Conservation (phyloP, 2,888 invertebrate species). For the Chrysina gloriosa region DNA sequence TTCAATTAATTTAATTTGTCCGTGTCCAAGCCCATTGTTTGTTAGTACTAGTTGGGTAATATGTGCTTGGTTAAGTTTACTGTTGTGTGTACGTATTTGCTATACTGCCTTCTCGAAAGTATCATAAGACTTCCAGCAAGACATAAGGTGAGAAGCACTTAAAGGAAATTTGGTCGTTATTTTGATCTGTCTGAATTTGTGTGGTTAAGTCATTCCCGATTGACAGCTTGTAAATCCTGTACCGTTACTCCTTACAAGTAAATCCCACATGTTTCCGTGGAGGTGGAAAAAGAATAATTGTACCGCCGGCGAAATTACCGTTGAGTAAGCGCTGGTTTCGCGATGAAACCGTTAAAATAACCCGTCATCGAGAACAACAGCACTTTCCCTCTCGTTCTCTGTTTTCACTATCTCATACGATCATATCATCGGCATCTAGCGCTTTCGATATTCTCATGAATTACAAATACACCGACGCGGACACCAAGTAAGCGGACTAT, state of each 20-base stretch:
- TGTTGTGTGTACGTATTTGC: too few relatives aligned
- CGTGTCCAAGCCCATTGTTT: too few relatives aligned
- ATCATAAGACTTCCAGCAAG: too few relatives aligned
- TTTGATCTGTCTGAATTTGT: too few relatives aligned
- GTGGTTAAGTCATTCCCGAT: too few relatives aligned
- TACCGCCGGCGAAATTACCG: not conserved
- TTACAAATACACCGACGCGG: constrained; percentile 7
- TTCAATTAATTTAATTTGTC: too few relatives aligned
- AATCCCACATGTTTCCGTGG: not conserved
- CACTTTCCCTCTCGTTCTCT: constrained; percentile 25
- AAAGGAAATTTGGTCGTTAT: too few relatives aligned
- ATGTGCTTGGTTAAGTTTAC: too few relatives aligned
- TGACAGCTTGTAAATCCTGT: too few relatives aligned
- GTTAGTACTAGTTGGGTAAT: too few relatives aligned
- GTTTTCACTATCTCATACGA: constrained; percentile 25
- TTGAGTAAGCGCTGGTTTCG: constrained; percentile 20
- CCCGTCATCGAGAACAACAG: constrained; percentile 10
- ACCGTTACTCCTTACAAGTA: not conserved
- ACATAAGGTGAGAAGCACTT: too few relatives aligned
- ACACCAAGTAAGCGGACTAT: not conserved
- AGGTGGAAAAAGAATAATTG: not conserved
- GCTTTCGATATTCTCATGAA: constrained; percentile 13
- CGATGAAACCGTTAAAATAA: constrained; percentile 28
- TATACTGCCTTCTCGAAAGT: too few relatives aligned
- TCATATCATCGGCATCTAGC: not conserved